Conservation (phyloP, 2,888 invertebrate species). For the Dicyrtomina minuta region DNA sequence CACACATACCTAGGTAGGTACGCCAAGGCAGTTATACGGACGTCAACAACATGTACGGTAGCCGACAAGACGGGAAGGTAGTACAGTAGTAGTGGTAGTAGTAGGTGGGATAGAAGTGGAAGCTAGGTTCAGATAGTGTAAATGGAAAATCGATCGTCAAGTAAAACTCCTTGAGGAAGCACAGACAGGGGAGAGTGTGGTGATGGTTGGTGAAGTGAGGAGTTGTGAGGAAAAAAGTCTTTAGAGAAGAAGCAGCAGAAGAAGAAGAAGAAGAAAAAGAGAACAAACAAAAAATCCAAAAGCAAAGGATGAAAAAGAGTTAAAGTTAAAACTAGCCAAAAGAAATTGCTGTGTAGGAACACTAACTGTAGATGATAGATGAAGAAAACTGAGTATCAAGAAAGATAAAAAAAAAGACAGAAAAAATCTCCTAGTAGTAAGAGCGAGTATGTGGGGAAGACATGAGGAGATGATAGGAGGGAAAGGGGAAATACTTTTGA, state of each 20-base stretch:
- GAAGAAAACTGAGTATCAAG: too few relatives aligned
- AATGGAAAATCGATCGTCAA: slow-evolving; percentile 27
- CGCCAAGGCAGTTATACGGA: background rate
- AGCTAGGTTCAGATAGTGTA: slow-evolving; percentile 18
- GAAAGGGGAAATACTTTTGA: too few relatives aligned
- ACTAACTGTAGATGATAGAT: background rate
- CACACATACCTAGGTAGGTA: too few relatives aligned
- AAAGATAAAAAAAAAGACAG: too few relatives aligned
- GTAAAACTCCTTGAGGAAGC: slow-evolving; percentile 13
- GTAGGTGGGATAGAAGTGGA: too few relatives aligned
- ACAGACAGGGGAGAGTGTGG: background rate
- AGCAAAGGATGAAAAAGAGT: background rate
- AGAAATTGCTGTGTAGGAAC: too few relatives aligned
- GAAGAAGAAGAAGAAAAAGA: background rate
- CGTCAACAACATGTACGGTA: background rate
- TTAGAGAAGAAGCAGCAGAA: too few relatives aligned
- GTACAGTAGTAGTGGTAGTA: too few relatives aligned
- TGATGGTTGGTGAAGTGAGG: background rate
- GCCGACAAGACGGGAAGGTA: too few relatives aligned
- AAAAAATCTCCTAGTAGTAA: too few relatives aligned
- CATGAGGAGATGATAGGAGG: too few relatives aligned
- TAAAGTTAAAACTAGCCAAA: background rate
- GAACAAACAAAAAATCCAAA: background rate
- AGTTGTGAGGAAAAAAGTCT: too few relatives aligned
- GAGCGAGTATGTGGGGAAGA: background rate